Base-by-base conservation (phyloP, 1,140 invertebrate genomes). In the Brachionus calyciflorus region DNA sequence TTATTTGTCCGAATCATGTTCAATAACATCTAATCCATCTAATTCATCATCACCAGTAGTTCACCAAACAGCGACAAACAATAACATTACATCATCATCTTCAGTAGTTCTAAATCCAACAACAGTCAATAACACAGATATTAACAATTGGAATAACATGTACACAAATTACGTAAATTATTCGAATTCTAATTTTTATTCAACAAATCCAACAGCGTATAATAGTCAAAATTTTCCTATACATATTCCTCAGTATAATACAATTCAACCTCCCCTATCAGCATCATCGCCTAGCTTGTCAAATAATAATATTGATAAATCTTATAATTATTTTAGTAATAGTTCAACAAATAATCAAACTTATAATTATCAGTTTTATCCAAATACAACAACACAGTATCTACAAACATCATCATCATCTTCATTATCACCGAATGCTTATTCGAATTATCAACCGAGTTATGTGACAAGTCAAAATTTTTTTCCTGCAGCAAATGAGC, bases 311-410 rank as follows among this genome's bases (percentile, higher is more conserved):
- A 37, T 33, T 37, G 55, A 33, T 33, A 60, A 60, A 33, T 37
- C 55, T 9, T 60, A 60, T 28, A 37, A 19, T 33, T 60, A 60
- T 60, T 60, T 37, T 53, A 53, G n/a, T 17, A 49, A 49, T 49
- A 17, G n/a, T n/a, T n/a, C 46, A 60, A 1, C 55, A 33, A 33
- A 60, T 17, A 60, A 17, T 7, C 33, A 37, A 17, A 30, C 30
- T 33, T 60, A 60, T 60, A 60, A 60, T 60, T 60, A 60, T 60
- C 55, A 60, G 55, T 60, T 60, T 60, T 60, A 60, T 30, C 33
- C 3, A 5, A 37, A 60, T 19, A 19, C 14, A 9, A 33, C 33
- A 33, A 37, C 30, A 17, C 55, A 60, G 37, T 60, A 60, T 37
- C n/a, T 30, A 60, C 55, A 60, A 60, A 37, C 9, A n/a, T n/a